Evolutionary conservation across 2,797 vertebrate genomes (phyloP).

Genomic region (Argentina silus): DNA sequence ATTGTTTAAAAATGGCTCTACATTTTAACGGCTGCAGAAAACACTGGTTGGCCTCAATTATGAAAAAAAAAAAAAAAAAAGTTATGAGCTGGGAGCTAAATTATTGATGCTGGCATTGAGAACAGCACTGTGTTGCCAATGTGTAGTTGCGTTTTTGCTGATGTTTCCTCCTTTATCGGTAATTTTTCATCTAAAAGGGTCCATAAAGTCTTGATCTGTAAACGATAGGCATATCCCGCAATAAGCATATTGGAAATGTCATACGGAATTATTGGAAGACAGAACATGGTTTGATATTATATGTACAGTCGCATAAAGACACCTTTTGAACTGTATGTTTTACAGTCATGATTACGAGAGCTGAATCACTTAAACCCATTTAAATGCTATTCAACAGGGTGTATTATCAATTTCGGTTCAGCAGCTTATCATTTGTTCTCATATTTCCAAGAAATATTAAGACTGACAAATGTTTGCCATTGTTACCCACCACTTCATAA

Average conservation of each 20-base stretch:
- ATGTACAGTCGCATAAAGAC: neutral
- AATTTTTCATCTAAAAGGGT: slow-evolving; percentile 73
- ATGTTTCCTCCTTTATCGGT: slow-evolving; percentile 76
- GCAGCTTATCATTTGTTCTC: neutral
- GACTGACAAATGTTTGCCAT: neutral
- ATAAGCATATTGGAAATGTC: slow-evolving; percentile 69
- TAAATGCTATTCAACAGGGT: neutral
- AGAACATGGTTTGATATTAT: slow-evolving; percentile 40
- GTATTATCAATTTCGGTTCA: neutral
- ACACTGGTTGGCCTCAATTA: slow-evolving; percentile 72
- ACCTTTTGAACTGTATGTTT: neutral
- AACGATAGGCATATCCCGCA: slow-evolving; percentile 59
- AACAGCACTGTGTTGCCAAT: slow-evolving; percentile 68
- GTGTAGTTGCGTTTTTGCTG: slow-evolving; percentile 72
- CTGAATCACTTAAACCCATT: neutral
- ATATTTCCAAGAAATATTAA: slow-evolving; percentile 2
- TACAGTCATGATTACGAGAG: neutral
- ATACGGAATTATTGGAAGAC: slow-evolving; percentile 70
- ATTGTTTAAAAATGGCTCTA: slow-evolving; percentile 73
- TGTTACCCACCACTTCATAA: no score
- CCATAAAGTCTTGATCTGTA: slow-evolving; percentile 73
- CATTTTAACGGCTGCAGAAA: slow-evolving; percentile 69
- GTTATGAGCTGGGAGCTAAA: slow-evolving; percentile 75
- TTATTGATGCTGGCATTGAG: slow-evolving; percentile 77
- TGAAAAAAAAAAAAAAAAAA: slow-evolving; percentile 74